phyloP scores from a whole-genome alignment of 2,113 vertebrate species.

The Thunnus maccoyii region DNA sequence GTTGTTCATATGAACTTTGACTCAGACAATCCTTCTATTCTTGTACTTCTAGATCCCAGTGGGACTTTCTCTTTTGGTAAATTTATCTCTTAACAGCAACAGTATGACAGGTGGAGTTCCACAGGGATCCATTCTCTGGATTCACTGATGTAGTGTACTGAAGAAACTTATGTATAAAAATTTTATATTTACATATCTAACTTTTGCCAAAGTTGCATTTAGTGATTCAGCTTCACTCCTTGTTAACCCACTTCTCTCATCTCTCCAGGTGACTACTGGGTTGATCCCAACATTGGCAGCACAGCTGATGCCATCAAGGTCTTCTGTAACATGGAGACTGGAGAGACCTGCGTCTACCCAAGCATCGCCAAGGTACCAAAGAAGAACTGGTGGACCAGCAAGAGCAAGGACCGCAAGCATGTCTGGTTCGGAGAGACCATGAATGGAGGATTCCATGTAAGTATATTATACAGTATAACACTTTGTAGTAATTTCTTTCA shows the following conservation, averaged over 20 bases:
- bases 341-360: constrained; percentile 95
- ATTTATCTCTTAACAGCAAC: background rate
- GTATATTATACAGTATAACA: constrained; percentile 52
- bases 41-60: too few relatives aligned
- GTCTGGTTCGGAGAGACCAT: constrained; percentile 97
- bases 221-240: background rate
- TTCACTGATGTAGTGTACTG: too few relatives aligned
- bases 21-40: too few relatives aligned
- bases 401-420: constrained; percentile 93
- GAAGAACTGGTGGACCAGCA: constrained; percentile 98
- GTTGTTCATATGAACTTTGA: too few relatives aligned
- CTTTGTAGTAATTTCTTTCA: background rate
- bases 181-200: background rate
- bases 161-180: too few relatives aligned
- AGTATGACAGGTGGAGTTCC: background rate
- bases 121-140: background rate
- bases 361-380: constrained; percentile 90
- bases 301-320: constrained; percentile 96
- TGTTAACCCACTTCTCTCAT: background rate
- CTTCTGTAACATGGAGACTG: constrained; percentile 98
- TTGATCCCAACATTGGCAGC: constrained; percentile 97
- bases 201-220: background rate
- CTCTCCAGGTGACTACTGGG: constrained; percentile 94
- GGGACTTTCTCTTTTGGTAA: too few relatives aligned
- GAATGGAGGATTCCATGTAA: constrained; percentile 95